A percentile compares a stretch with the other conserved stretches of the same genome.
phyloP scores from a whole-genome alignment of 2,888 invertebrate species.

The Kryphioiulus occultus region DNA sequence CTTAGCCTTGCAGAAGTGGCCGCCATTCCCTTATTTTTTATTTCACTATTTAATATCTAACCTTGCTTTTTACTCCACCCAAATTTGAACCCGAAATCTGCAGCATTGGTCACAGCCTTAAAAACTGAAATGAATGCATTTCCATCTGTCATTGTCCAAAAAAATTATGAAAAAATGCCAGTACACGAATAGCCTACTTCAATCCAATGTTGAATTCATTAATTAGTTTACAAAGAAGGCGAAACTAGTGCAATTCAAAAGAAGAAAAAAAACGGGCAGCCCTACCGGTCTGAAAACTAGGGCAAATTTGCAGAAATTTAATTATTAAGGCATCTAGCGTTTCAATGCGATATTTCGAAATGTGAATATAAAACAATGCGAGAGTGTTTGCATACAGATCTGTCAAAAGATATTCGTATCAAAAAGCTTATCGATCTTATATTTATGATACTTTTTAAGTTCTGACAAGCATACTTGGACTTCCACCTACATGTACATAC shows the following conservation, averaged over 20 bases:
- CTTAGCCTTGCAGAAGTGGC: not conserved
- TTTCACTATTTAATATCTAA: not conserved
- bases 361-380: not conserved
- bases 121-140: constrained; percentile 21
- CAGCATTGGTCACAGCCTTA: constrained; percentile 6
- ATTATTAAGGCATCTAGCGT: not conserved
- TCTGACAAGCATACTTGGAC: not conserved
- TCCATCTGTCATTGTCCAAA: constrained; percentile 32
- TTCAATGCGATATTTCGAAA: not conserved
- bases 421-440: not conserved
- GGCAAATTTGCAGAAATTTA: not conserved
- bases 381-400: not conserved
- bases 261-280: not conserved
- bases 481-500: not conserved
- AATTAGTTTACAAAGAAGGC: not conserved
- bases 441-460: not conserved
- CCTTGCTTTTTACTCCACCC: constrained; percentile 25
- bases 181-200: constrained; percentile 28
- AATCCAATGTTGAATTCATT: constrained; percentile 37
- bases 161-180: not conserved
- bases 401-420: not conserved
- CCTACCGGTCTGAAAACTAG: constrained; percentile 4
- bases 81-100: not conserved
- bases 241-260: not conserved
- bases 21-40: not conserved